Percentiles rank a stretch among this genome's conserved stretches.
Evolutionary conservation across 2,797 vertebrate species (phyloP).

Genomic region (Microctenopoma lineatum): DNA sequence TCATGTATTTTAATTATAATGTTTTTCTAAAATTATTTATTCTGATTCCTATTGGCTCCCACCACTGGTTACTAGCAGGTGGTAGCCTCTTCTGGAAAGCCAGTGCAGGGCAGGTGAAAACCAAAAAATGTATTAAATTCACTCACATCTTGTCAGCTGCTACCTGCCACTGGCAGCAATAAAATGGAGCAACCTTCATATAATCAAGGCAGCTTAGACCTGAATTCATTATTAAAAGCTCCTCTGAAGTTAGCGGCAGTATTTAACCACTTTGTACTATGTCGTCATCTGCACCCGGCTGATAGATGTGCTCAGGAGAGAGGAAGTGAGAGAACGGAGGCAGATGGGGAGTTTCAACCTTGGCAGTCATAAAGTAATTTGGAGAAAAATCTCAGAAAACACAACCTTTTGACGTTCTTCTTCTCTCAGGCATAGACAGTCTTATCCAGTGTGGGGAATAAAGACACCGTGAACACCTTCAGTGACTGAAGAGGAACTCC

Average conservation of each 20-base stretch:
- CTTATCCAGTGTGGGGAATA: not conserved
- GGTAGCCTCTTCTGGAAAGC: slow-evolving; percentile 35
- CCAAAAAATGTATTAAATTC: slow-evolving; percentile 26
- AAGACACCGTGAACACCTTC: slow-evolving; percentile 13
- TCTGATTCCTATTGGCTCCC: too few relatives aligned
- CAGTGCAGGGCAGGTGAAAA: slow-evolving; percentile 20
- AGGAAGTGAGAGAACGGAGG: not conserved
- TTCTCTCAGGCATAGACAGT: not conserved
- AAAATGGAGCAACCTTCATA: slow-evolving; percentile 41
- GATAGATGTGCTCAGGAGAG: slow-evolving; percentile 7
- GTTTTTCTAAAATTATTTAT: too few relatives aligned
- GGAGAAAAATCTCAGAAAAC: slow-evolving; percentile 9
- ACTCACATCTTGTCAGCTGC: slow-evolving; percentile 19
- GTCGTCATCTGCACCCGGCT: slow-evolving; percentile 36
- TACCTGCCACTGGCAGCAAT: slow-evolving; percentile 13
- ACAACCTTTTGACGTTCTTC: not conserved
- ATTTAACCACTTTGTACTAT: slow-evolving; percentile 57
- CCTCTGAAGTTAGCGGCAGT: slow-evolving; percentile 29
- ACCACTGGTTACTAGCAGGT: slow-evolving; percentile 15
- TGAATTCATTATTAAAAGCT: slow-evolving; percentile 61
- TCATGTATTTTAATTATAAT: too few relatives aligned
- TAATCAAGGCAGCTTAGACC: slow-evolving; percentile 56
- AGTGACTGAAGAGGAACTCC: not conserved
- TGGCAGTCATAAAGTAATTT: slow-evolving; percentile 1
- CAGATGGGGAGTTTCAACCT: slow-evolving; percentile 3